Evolutionary conservation across 2,113 vertebrate species (phyloP).

Genomic region (Triplophysa dalaica): DNA sequence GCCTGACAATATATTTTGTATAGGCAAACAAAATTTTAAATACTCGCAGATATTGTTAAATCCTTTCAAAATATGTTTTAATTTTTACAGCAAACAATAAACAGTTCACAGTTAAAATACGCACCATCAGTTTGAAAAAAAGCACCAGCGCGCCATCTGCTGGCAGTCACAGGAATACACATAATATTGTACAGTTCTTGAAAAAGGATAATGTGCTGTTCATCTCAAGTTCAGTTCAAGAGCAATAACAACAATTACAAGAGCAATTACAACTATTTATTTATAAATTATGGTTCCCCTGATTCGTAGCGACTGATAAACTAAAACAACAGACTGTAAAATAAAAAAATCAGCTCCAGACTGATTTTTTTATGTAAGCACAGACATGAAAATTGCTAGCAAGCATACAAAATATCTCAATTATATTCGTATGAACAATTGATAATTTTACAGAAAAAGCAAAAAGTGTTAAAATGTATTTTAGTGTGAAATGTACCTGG

Average conservation of each 20-base stretch:
- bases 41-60: background rate
- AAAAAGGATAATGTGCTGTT: background rate
- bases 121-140: background rate
- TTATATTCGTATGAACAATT: background rate
- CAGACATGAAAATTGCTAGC: too few relatives aligned
- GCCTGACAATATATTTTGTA: background rate
- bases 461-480: background rate
- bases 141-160: background rate
- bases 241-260: too few relatives aligned
- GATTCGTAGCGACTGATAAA: background rate
- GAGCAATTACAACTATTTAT: background rate
- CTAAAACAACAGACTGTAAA: background rate
- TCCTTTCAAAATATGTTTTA: background rate
- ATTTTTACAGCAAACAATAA: background rate
- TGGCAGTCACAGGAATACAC: background rate
- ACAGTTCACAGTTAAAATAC: background rate
- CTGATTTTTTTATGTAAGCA: background rate
- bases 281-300: background rate
- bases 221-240: background rate
- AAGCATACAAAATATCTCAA: background rate
- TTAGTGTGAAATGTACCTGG: background rate
- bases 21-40: too few relatives aligned
- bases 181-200: background rate
- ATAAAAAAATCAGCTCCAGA: slow-evolving; percentile 36
- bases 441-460: background rate